Percentiles rank a stretch among this genome's conserved stretches.
These are phyloP conservation scores for Etheostoma cragini DNA, from an alignment of 2,113 vertebrate genomes.

Conservation along the genomic window DNA sequence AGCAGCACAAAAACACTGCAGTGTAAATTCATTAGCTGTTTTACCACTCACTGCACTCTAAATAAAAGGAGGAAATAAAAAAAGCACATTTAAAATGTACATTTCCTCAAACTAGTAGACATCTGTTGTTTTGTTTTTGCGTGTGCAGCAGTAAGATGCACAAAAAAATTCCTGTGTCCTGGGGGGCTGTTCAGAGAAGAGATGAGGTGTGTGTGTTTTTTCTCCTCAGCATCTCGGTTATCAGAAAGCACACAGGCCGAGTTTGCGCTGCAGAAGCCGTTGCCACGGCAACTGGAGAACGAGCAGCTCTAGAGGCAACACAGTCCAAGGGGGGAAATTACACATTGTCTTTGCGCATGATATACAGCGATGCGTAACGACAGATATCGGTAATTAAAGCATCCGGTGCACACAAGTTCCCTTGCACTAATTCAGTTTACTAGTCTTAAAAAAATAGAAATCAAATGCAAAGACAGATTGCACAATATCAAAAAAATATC, in stretches of 20 bases:
- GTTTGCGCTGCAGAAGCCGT: constrained; percentile 90
- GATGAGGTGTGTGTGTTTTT: constrained; percentile 28
- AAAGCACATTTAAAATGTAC: constrained; percentile 7
- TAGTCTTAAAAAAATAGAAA: not conserved
- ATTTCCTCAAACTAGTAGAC: constrained; percentile 19
- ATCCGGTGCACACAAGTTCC: not conserved
- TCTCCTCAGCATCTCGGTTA: constrained; percentile 63
- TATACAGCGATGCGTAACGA: constrained; percentile 38
- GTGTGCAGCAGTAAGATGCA: constrained; percentile 21
- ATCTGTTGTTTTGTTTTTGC: constrained; percentile 59
- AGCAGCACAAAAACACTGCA: constrained; percentile 45
- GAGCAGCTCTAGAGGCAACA: constrained; percentile 82
- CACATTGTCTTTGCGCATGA: constrained; percentile 63
- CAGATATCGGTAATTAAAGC: constrained; percentile 15
- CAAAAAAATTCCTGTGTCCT: constrained; percentile 29
- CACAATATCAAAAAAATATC: constrained; percentile 15
- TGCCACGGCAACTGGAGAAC: constrained; percentile 91
- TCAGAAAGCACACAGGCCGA: constrained; percentile 77
- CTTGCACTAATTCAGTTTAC: constrained; percentile 8
- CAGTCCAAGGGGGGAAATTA: constrained; percentile 62
- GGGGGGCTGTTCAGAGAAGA: constrained; percentile 5
- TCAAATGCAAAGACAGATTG: not conserved
- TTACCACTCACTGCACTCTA: not conserved
- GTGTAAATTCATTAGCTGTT: constrained; percentile 16
- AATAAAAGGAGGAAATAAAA: not conserved